Conservation (phyloP, 2,113 vertebrate species). For the Cynoglossus semilaevis region DNA sequence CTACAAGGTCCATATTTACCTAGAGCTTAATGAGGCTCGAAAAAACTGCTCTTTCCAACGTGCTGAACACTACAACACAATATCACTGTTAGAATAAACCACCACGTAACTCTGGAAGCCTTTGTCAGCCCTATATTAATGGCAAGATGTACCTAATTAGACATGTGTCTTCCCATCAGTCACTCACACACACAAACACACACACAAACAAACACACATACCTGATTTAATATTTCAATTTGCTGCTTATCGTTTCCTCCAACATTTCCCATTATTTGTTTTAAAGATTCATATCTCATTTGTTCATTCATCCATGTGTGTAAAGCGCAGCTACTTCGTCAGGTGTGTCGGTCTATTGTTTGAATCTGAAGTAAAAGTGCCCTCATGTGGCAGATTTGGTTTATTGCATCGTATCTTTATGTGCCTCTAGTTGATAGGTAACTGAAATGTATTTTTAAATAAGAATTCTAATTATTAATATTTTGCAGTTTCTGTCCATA, state of each 20-base stretch:
- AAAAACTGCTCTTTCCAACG: not conserved
- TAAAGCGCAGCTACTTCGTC: not conserved
- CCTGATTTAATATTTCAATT: not conserved
- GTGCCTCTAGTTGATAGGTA: not conserved
- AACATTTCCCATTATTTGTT: not conserved
- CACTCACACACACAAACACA: not conserved
- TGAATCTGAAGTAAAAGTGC: slow-evolving; percentile 36
- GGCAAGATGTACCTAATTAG: not conserved
- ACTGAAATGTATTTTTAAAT: not conserved
- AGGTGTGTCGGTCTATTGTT: not conserved
- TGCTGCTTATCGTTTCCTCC: not conserved
- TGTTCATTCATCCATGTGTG: not conserved
- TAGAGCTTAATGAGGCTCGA: not conserved
- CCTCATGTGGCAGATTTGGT: slow-evolving; percentile 57
- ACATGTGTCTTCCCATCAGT: not conserved
- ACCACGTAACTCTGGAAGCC: slow-evolving; percentile 1
- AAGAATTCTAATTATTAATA: too few species aligned
- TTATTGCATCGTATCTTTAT: slow-evolving; percentile 22
- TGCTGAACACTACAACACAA: not conserved
- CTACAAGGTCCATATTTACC: not conserved
- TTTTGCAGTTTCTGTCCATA: too few species aligned
- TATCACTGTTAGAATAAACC: slow-evolving; percentile 2
- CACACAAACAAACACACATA: not conserved
- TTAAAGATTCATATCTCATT: not conserved
- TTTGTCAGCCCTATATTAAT: slow-evolving; percentile 3